Conservation (phyloP, 2,888 invertebrate genomes). For the Cryptocephalus primarius region DNA sequence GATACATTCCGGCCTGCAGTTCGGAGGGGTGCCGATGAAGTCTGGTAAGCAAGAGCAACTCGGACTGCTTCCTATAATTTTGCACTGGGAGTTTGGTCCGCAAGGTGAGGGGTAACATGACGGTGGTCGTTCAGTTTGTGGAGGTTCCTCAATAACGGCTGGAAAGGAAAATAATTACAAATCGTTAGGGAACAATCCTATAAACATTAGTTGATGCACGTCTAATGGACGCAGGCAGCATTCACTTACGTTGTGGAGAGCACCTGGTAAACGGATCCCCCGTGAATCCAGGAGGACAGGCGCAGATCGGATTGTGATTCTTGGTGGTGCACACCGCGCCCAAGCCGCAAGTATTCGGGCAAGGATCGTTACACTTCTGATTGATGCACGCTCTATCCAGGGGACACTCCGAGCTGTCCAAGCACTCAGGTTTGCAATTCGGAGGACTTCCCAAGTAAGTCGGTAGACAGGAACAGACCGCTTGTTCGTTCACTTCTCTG, state of each 20-base stretch:
- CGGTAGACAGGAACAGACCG: slow-evolving; percentile 74
- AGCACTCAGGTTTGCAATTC: slow-evolving; percentile 73
- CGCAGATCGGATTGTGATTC: slow-evolving; percentile 81
- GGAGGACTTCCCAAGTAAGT: slow-evolving; percentile 71
- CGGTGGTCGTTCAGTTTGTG: slow-evolving; percentile 53
- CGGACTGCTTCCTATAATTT: slow-evolving; percentile 58
- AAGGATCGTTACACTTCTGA: slow-evolving; percentile 79
- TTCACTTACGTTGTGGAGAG: slow-evolving; percentile 56
- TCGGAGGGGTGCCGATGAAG: slow-evolving; percentile 68
- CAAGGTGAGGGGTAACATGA: slow-evolving; percentile 76
- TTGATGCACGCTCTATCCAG: slow-evolving; percentile 73
- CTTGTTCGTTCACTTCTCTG: slow-evolving; percentile 64
- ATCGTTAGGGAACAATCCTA: no score
- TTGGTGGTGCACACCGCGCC: slow-evolving; percentile 72
- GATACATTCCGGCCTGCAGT: slow-evolving; percentile 70
- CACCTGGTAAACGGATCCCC: slow-evolving; percentile 81
- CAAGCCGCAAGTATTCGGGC: slow-evolving; percentile 78
- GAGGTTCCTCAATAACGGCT: slow-evolving; percentile 26
- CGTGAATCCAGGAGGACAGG: slow-evolving; percentile 71
- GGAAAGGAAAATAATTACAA: slow-evolving; percentile 14
- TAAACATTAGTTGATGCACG: no score
- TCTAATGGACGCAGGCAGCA: no score
- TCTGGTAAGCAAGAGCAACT: slow-evolving; percentile 72
- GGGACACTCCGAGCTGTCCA: slow-evolving; percentile 79
- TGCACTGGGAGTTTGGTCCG: slow-evolving; percentile 73